Conservation (phyloP, 2,888 invertebrate genomes). For the Ormyrus nitidulus region DNA sequence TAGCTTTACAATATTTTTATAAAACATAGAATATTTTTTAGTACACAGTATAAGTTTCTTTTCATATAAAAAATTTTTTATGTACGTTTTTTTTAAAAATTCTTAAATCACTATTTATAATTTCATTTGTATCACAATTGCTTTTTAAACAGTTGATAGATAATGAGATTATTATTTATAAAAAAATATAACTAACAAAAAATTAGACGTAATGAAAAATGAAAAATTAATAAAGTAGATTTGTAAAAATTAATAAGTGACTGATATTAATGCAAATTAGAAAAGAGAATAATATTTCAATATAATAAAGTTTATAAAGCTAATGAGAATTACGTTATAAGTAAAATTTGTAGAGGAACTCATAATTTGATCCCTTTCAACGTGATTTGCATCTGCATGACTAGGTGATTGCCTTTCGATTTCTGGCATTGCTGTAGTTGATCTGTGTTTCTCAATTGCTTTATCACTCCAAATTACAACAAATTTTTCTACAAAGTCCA, state of each 20-base stretch:
- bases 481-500: conserved; percentile 62
- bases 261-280: too few relatives aligned
- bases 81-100: too few relatives aligned
- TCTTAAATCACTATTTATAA: neutral
- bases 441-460: neutral
- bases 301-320: neutral
- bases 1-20: too few relatives aligned
- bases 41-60: too few relatives aligned
- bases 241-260: too few relatives aligned
- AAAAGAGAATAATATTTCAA: conserved; percentile 1
- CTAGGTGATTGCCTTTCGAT: neutral
- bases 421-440: conserved; percentile 24
- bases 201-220: too few relatives aligned
- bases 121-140: neutral
- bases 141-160: neutral
- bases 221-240: too few relatives aligned
- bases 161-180: neutral
- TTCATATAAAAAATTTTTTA: too few relatives aligned
- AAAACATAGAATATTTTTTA: too few relatives aligned
- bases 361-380: neutral
- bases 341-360: conserved; percentile 6
- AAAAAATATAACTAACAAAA: neutral
- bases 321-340: neutral
- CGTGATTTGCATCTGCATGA: conserved; percentile 12
- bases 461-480: conserved; percentile 59